These are phyloP conservation scores for Drosophila mettleri DNA, from an alignment of 2,888 invertebrate genomes.

Conservation along the genomic window DNA sequence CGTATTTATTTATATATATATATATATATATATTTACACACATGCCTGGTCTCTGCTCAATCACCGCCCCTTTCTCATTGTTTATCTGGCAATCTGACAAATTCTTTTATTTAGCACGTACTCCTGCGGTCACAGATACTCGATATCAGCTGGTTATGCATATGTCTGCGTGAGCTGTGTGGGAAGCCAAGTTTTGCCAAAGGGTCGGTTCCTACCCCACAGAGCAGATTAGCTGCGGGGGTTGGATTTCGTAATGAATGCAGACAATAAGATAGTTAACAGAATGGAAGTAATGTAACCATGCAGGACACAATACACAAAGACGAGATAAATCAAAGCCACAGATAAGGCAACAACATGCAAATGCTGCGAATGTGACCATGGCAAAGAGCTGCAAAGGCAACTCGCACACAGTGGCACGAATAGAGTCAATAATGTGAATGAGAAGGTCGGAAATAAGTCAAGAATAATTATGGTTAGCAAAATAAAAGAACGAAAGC, in stretches of 20 bases:
- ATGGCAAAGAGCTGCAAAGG: neutral
- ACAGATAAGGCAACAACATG: neutral
- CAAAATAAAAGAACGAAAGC: neutral
- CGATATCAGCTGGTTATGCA: slow-evolving; percentile 19
- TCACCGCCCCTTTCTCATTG: slow-evolving; percentile 8
- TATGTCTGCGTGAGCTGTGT: slow-evolving; percentile 16
- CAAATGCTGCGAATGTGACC: slow-evolving; percentile 4
- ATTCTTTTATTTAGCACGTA: slow-evolving; percentile 35
- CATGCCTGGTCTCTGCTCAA: neutral
- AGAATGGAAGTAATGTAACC: neutral
- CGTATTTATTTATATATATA: neutral
- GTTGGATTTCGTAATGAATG: slow-evolving; percentile 7
- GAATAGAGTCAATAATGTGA: neutral
- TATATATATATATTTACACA: neutral
- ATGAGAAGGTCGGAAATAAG: neutral
- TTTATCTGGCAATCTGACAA: slow-evolving; percentile 42
- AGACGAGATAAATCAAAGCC: slow-evolving; percentile 7
- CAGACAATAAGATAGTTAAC: slow-evolving; percentile 6
- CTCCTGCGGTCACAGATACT: slow-evolving; percentile 44
- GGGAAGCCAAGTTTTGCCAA: slow-evolving; percentile 16
- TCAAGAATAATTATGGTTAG: neutral
- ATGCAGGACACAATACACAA: neutral
- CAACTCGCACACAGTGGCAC: neutral
- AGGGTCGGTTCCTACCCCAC: neutral
- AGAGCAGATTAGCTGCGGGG: neutral